These are phyloP conservation scores for Macrobrachium nipponense DNA, from an alignment of 1,140 invertebrate genomes.

Conservation along the genomic window DNA sequence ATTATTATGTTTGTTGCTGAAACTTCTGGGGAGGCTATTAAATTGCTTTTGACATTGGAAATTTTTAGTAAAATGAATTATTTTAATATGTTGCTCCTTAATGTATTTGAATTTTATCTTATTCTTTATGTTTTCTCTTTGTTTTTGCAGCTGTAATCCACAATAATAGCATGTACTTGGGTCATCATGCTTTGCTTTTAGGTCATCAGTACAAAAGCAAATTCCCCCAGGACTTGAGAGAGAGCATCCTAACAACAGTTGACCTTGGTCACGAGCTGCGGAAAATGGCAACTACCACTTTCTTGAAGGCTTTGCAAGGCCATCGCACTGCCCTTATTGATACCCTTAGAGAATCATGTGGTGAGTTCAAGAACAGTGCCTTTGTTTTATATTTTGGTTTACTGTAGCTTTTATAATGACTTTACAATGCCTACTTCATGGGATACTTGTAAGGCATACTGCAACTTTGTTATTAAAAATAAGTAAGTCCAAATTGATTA, in stretches of 20 bases:
- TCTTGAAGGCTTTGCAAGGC: constrained; percentile 79
- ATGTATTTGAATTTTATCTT: constrained; percentile 74
- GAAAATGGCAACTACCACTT: constrained; percentile 76
- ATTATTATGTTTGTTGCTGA: too few relatives aligned
- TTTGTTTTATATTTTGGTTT: not conserved
- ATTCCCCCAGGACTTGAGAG: constrained; percentile 69
- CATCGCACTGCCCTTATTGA: constrained; percentile 80
- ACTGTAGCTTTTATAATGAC: too few relatives aligned
- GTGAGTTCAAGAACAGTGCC: constrained; percentile 15
- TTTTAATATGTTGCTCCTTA: constrained; percentile 68
- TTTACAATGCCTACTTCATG: not conserved
- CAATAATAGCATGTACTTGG: constrained; percentile 92
- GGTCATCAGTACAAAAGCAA: constrained; percentile 73
- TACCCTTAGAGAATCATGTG: constrained; percentile 77
- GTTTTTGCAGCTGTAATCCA: constrained; percentile 82
- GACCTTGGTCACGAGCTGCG: constrained; percentile 77
- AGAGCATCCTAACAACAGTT: constrained; percentile 72
- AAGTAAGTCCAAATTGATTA: too few relatives aligned
- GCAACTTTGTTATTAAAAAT: too few relatives aligned
- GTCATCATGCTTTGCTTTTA: constrained; percentile 79
- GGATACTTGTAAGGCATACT: too few relatives aligned
- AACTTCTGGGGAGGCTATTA: too few relatives aligned
- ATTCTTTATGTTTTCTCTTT: constrained; percentile 1
- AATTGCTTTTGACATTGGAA: not conserved
- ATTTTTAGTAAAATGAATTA: not conserved